Conservation (phyloP, 2,888 invertebrate species). For the Mayetiola destructor region DNA sequence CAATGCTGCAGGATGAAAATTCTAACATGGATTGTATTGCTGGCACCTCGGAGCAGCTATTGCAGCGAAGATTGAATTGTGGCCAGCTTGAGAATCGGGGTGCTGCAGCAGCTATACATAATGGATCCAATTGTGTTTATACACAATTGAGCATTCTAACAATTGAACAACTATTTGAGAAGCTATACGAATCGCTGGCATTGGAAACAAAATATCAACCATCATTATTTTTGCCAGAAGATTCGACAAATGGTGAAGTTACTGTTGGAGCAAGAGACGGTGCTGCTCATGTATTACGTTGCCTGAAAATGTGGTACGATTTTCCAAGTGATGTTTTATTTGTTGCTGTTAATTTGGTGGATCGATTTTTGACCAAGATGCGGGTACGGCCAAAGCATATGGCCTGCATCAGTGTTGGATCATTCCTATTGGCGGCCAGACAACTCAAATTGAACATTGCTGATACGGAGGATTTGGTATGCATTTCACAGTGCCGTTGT, state of each 20-base stretch:
- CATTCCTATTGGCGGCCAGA: conserved; percentile 68
- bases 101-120: conserved; percentile 39
- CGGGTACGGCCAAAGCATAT: conserved; percentile 69
- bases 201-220: conserved; percentile 59
- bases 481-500: conserved; percentile 58
- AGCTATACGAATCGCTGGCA: conserved; percentile 51
- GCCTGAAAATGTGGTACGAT: conserved; percentile 74
- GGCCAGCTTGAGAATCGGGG: conserved; percentile 48
- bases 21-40: conserved; percentile 22
- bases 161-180: conserved; percentile 38
- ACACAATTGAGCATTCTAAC: conserved; percentile 19
- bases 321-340: conserved; percentile 64
- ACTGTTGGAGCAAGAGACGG: conserved; percentile 63
- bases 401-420: conserved; percentile 74
- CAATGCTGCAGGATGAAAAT: conserved; percentile 19
- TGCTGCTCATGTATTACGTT: conserved; percentile 65
- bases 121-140: background rate
- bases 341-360: conserved; percentile 62
- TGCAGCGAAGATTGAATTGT: conserved; percentile 38
- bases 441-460: conserved; percentile 40
- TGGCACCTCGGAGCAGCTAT: conserved; percentile 29
- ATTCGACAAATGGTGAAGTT: conserved; percentile 55
- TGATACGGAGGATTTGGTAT: conserved; percentile 52
- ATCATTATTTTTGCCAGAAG: conserved; percentile 45
- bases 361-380: conserved; percentile 71